phyloP scores from a whole-genome alignment of 2,797 vertebrate genomes.

The Phaenicophaeus curvirostris region DNA sequence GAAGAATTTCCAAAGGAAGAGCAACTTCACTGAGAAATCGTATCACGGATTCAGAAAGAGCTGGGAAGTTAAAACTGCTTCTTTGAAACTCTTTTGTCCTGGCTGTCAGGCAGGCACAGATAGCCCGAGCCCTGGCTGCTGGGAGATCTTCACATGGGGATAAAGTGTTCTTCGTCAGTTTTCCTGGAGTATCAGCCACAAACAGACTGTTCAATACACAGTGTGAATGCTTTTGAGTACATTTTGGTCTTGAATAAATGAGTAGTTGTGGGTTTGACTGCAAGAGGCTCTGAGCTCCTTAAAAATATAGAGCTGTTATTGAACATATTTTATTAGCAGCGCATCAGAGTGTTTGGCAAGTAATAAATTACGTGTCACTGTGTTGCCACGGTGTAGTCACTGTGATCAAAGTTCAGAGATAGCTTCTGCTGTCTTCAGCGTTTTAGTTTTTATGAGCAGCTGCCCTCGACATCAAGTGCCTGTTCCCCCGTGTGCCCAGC shows the following conservation, averaged over 20 bases:
- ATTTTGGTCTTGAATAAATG: background rate
- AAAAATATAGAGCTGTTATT: background rate
- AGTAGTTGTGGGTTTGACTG: background rate
- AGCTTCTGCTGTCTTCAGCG: background rate
- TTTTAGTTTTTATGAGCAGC: background rate
- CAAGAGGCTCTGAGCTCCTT: background rate
- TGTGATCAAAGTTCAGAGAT: background rate
- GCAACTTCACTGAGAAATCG: background rate
- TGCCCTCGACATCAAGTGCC: fast-evolving
- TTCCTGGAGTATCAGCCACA: background rate
- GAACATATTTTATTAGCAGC: background rate
- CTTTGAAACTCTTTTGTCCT: background rate
- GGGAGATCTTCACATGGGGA: background rate
- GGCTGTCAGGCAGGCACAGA: background rate
- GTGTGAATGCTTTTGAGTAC: background rate
- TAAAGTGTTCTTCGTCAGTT: background rate
- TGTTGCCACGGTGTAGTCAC: background rate
- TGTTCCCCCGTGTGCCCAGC: fast-evolving
- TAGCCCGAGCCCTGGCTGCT: background rate
- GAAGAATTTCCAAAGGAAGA: background rate
- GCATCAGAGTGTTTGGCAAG: background rate
- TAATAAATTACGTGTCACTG: background rate
- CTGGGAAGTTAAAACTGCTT: background rate
- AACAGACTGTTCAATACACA: background rate
- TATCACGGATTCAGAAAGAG: background rate